Conservation (phyloP, 1,140 invertebrate species). For the Vanessa tameamea region DNA sequence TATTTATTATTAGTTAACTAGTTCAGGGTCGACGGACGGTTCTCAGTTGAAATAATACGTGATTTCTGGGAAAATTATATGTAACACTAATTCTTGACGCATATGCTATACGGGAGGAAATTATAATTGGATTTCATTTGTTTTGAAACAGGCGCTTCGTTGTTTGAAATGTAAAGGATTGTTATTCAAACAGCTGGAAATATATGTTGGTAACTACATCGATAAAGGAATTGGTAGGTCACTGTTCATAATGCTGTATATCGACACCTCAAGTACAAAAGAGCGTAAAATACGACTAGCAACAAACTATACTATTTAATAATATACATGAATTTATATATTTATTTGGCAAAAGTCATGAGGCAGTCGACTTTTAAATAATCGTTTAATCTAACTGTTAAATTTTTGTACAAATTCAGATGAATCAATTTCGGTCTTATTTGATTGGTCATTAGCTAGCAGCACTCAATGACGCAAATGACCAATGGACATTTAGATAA, state of each 20-base stretch:
- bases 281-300: too few relatives aligned
- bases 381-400: too few relatives aligned
- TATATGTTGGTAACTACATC: background rate
- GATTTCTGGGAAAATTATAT: constrained; percentile 50
- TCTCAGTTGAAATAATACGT: constrained; percentile 41
- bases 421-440: too few relatives aligned
- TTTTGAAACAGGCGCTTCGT: background rate
- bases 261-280: too few relatives aligned
- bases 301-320: too few relatives aligned
- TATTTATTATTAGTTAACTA: constrained; percentile 52
- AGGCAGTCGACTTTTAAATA: too few relatives aligned
- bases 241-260: background rate
- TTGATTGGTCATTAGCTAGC: too few relatives aligned
- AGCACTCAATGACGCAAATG: too few relatives aligned
- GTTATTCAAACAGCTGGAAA: constrained; percentile 28
- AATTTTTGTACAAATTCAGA: too few relatives aligned
- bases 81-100: constrained; percentile 23
- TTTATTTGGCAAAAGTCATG: too few relatives aligned
- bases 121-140: constrained; percentile 5
- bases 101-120: background rate
- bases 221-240: background rate
- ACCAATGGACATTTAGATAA: too few relatives aligned
- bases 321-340: too few relatives aligned
- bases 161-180: background rate
- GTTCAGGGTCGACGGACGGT: constrained; percentile 48